Evolutionary conservation across 2,113 vertebrate genomes (phyloP).

Genomic region (Macquaria australasica): DNA sequence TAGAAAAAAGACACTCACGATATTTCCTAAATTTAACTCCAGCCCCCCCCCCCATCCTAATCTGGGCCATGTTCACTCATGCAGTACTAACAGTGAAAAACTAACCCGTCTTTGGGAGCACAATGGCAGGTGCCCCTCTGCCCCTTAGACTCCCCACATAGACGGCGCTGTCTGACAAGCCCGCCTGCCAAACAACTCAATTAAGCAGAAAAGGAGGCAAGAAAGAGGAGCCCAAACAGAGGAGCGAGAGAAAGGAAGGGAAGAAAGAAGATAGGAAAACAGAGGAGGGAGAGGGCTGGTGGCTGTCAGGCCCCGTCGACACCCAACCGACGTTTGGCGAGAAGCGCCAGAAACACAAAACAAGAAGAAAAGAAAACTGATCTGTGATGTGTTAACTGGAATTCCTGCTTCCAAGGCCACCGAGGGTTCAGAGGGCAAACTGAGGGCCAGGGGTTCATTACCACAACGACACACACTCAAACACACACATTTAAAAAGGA

Average conservation of each 20-base stretch:
- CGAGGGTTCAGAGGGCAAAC: constrained; percentile 84
- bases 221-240: constrained; percentile 83
- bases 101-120: constrained; percentile 83
- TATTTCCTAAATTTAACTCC: constrained; percentile 47
- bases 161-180: constrained; percentile 83
- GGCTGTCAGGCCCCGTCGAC: constrained; percentile 76
- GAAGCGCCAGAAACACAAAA: constrained; percentile 63
- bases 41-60: constrained; percentile 28
- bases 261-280: constrained; percentile 76
- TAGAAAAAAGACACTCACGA: neutral
- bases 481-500: constrained; percentile 8
- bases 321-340: constrained; percentile 55
- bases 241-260: constrained; percentile 74
- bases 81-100: constrained; percentile 87
- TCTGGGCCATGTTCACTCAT: constrained; percentile 80
- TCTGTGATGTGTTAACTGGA: constrained; percentile 86
- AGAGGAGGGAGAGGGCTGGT: constrained; percentile 79
- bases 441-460: constrained; percentile 84
- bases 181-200: constrained; percentile 88
- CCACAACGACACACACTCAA: constrained; percentile 73
- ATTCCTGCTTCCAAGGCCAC: constrained; percentile 83
- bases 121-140: constrained; percentile 76
- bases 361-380: constrained; percentile 65
- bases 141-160: constrained; percentile 85
- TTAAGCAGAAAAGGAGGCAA: constrained; percentile 86